Evolutionary conservation across 2,888 invertebrate species (phyloP).

Genomic region (Phyllotreta striolata): DNA sequence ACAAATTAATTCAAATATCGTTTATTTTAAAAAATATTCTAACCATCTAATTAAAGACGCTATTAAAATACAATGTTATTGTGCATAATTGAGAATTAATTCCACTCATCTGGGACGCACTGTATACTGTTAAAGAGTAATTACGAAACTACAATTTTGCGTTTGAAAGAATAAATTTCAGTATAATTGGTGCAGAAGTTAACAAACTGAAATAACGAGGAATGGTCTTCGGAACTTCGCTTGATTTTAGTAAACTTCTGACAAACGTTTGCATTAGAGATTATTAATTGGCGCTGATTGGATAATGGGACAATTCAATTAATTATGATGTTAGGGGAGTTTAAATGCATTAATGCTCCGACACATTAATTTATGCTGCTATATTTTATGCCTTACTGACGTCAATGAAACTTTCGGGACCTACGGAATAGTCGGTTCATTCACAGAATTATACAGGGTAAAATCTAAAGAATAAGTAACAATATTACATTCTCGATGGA

Average conservation of each 20-base stretch:
- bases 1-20: background rate
- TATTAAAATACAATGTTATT: background rate
- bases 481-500: background rate
- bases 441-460: too few species aligned
- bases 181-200: background rate
- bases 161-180: background rate
- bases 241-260: constrained; percentile 4
- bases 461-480: background rate
- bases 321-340: constrained; percentile 9
- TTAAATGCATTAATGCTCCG: background rate
- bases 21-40: background rate
- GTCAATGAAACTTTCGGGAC: too few species aligned
- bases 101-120: background rate
- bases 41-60: background rate
- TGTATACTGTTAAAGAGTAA: background rate
- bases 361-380: too few species aligned
- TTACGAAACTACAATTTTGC: too few species aligned
- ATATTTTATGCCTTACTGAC: too few species aligned
- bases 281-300: constrained; percentile 13
- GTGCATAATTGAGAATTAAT: too few species aligned
- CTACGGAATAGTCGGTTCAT: too few species aligned
- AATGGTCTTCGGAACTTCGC: background rate
- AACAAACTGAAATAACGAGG: background rate
- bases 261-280: constrained; percentile 1
- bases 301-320: constrained; percentile 14